phyloP scores from a whole-genome alignment of 2,113 vertebrate species.

The Gallinago media region DNA sequence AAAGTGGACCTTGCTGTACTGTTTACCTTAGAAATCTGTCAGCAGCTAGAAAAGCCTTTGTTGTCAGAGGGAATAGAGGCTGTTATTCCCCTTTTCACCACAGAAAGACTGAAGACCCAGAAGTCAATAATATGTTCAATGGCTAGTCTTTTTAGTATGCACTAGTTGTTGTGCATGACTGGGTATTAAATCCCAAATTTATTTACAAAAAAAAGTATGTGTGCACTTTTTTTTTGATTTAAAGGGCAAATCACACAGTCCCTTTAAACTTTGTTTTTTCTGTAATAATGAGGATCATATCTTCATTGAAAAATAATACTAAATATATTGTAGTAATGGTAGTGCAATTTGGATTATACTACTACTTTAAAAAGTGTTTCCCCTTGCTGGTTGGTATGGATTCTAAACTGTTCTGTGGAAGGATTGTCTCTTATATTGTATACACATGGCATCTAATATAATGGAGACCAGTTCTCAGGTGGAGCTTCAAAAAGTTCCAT shows the following conservation, averaged over 20 bases:
- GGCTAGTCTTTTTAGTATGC: not conserved
- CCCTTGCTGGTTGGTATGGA: rapidly evolving
- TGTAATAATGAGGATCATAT: not conserved
- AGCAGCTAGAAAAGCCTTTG: not conserved
- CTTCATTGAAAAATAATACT: not conserved
- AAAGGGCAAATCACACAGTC: not conserved
- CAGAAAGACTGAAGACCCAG: not conserved
- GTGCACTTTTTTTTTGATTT: too few relatives aligned
- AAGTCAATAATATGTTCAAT: not conserved
- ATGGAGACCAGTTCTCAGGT: too few relatives aligned
- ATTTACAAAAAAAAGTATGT: not conserved
- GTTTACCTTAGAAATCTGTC: not conserved
- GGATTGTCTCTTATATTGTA: too few relatives aligned
- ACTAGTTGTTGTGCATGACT: not conserved
- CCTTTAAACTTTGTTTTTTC: not conserved
- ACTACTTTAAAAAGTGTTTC: not conserved
- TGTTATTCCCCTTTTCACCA: not conserved
- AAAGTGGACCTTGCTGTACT: not conserved
- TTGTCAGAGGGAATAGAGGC: not conserved
- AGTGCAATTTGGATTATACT: not conserved
- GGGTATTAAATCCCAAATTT: not conserved
- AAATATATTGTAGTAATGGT: not conserved
- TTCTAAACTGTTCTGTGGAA: not conserved
- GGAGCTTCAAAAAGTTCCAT: too few relatives aligned
- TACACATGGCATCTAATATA: too few relatives aligned